phyloP scores from a whole-genome alignment of 2,888 invertebrate species.

The Timandra comae region DNA sequence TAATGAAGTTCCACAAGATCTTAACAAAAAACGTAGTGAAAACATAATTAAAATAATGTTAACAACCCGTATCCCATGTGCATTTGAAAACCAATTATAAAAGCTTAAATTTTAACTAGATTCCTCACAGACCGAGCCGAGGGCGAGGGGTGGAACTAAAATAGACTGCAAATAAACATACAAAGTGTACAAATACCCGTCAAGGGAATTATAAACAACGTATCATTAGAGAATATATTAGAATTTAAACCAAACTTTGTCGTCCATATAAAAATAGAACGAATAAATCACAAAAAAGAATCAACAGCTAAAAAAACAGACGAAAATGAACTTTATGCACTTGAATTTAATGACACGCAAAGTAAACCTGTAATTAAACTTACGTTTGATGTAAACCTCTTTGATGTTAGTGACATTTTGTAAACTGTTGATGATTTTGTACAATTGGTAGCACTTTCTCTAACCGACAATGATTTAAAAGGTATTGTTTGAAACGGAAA shows the following conservation, averaged over 20 bases:
- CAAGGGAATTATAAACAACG: constrained; percentile 45
- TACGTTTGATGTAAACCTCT: constrained; percentile 61
- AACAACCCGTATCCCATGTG: too few species aligned
- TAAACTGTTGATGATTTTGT: constrained; percentile 65
- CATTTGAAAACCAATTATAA: too few species aligned
- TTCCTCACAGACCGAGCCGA: constrained; percentile 15
- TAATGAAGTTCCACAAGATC: too few species aligned
- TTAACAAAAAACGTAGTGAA: too few species aligned
- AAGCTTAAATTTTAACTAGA: constrained; percentile 8
- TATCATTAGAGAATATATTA: constrained; percentile 45
- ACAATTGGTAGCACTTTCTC: constrained; percentile 47
- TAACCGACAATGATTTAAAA: constrained; percentile 38
- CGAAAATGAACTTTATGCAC: constrained; percentile 31
- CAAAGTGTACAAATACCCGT: constrained; percentile 35
- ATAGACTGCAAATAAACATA: constrained; percentile 31
- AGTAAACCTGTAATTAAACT: constrained; percentile 30
- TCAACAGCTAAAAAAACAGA: constrained; percentile 16
- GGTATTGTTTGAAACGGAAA: constrained; percentile 39
- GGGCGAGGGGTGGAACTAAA: constrained; percentile 22
- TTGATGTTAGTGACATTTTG: constrained; percentile 67
- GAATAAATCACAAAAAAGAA: constrained; percentile 30
- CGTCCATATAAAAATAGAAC: constrained; percentile 55
- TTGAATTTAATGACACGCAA: constrained; percentile 23
- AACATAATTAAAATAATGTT: too few species aligned
- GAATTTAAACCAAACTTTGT: constrained; percentile 52